Conservation (phyloP, 2,797 vertebrate genomes). For the Falco naumanni region DNA sequence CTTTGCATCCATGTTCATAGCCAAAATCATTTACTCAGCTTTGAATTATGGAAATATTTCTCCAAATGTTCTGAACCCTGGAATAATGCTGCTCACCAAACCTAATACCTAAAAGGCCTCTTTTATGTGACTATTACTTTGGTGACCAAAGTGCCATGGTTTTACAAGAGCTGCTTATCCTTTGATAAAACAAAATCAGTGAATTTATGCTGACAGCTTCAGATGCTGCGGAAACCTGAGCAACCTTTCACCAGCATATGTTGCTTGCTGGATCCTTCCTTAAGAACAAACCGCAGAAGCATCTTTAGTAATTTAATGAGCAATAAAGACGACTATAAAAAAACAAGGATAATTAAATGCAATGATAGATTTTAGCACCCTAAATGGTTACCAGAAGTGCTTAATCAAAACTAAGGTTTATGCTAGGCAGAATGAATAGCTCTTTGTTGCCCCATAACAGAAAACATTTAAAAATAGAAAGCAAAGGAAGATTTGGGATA, state of each 20-base stretch:
- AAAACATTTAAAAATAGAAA: conserved; percentile 44
- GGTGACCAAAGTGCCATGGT: conserved; percentile 44
- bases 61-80: conserved; percentile 47
- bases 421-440: conserved; percentile 21
- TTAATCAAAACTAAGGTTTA: conserved; percentile 62
- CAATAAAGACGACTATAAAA: conserved; percentile 61
- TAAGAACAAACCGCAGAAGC: conserved; percentile 40
- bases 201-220: conserved; percentile 62
- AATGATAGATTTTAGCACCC: conserved; percentile 63
- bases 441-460: conserved; percentile 55
- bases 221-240: conserved; percentile 55
- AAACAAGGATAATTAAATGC: conserved; percentile 54
- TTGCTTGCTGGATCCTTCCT: conserved; percentile 39
- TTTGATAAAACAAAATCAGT: conserved; percentile 67
- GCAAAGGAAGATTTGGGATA: neutral
- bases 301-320: conserved; percentile 63
- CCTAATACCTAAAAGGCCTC: conserved; percentile 20
- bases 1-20: neutral
- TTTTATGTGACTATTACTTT: conserved; percentile 61
- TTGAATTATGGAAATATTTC: conserved; percentile 34
- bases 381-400: conserved; percentile 57
- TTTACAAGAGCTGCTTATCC: conserved; percentile 54
- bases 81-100: conserved; percentile 34
- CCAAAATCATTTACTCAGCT: conserved; percentile 37
- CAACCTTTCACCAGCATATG: conserved; percentile 32